A percentile compares a stretch with the other conserved stretches of the same genome.
Conservation (phyloP, 2,113 vertebrate species). For the Dasyurus viverrinus region DNA sequence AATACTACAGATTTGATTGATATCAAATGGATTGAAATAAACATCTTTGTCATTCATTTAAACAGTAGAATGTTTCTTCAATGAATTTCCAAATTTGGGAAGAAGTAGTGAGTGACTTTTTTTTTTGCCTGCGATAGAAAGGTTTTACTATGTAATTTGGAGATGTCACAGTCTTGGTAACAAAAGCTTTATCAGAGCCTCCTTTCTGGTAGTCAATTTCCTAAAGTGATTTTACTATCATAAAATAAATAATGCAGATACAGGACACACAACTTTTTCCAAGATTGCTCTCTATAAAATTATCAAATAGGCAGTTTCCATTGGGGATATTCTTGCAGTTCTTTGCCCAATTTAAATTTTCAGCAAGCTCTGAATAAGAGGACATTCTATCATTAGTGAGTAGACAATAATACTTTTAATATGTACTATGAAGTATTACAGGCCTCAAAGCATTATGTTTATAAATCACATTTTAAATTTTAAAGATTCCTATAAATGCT, state of each 20-base stretch:
- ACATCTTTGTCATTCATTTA: slow-evolving; percentile 21
- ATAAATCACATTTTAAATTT: not conserved
- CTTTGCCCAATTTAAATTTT: not conserved
- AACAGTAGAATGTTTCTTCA: slow-evolving; percentile 55
- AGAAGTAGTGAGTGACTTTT: too few species aligned
- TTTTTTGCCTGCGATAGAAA: too few species aligned
- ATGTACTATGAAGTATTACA: too few species aligned
- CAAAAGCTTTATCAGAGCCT: slow-evolving; percentile 15
- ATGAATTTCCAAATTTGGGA: slow-evolving; percentile 62
- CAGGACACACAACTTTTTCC: not conserved
- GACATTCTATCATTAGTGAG: not conserved
- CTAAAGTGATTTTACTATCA: slow-evolving; percentile 46
- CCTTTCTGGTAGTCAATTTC: slow-evolving; percentile 61
- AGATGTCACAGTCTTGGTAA: slow-evolving; percentile 54
- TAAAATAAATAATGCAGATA: not conserved
- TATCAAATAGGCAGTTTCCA: not conserved
- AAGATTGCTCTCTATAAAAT: not conserved
- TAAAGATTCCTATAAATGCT: too few species aligned
- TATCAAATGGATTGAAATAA: slow-evolving; percentile 29
- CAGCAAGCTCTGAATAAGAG: not conserved
- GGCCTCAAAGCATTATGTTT: not conserved
- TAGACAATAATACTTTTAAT: not conserved
- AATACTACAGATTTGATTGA: not conserved
- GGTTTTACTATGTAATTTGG: slow-evolving; percentile 61
- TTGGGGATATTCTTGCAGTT: not conserved